These are phyloP conservation scores for Trematocara variabile DNA, from an alignment of 2,113 vertebrate genomes.

Conservation along the genomic window DNA sequence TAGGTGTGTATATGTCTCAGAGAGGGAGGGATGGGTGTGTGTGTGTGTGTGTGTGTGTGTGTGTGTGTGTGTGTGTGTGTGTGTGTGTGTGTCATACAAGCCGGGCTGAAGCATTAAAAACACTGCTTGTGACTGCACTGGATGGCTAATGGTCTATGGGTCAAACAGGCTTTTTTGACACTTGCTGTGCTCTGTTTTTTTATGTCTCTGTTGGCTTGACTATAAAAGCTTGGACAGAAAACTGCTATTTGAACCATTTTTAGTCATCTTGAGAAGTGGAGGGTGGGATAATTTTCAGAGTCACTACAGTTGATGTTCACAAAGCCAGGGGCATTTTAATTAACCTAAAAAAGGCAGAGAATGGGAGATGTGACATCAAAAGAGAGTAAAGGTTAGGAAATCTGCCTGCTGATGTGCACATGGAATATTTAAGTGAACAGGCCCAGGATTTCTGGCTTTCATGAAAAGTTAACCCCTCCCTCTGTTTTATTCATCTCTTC, in stretches of 20 bases:
- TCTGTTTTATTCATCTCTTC: background rate
- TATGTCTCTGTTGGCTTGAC: background rate
- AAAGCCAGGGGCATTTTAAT: constrained; percentile 37
- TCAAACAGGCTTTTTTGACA: background rate
- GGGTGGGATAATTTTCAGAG: background rate
- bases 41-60: no score
- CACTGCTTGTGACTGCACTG: background rate
- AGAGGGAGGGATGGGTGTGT: no score
- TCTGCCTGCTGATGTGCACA: constrained; percentile 7
- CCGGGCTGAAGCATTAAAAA: background rate
- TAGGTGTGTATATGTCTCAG: no score
- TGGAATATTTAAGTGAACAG: background rate
- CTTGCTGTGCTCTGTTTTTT: background rate
- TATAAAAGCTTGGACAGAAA: background rate
- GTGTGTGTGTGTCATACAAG: background rate
- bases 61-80: background rate
- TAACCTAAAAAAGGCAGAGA: constrained; percentile 27
- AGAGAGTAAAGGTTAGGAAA: constrained; percentile 35
- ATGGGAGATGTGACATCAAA: constrained; percentile 17
- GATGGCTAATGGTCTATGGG: background rate
- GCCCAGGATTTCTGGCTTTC: background rate
- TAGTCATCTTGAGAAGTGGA: background rate
- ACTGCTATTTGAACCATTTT: background rate
- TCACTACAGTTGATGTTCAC: background rate
- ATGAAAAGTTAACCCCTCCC: constrained; percentile 2